Conservation (phyloP, 2,113 vertebrate genomes). For the Chaetodon trifascialis region DNA sequence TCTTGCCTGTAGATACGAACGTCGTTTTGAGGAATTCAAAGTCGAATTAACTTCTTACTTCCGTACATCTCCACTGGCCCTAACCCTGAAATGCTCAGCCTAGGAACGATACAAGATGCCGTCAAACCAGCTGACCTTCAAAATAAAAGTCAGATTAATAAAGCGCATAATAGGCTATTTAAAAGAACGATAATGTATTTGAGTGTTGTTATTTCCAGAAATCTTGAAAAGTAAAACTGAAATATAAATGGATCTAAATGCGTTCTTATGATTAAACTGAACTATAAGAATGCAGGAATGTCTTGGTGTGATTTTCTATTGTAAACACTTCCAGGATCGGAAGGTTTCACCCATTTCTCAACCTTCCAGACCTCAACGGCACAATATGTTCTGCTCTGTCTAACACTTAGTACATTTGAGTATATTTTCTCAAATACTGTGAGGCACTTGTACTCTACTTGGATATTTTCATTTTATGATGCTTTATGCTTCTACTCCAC, state of each 20-base stretch:
- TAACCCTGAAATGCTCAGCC: neutral
- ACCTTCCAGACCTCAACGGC: too few relatives aligned
- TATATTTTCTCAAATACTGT: too few relatives aligned
- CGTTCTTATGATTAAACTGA: neutral
- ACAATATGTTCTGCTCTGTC: too few relatives aligned
- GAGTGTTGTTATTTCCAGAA: neutral
- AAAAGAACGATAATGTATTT: too few relatives aligned
- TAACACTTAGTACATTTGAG: too few relatives aligned
- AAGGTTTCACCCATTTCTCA: too few relatives aligned
- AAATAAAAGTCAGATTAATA: neutral
- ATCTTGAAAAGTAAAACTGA: neutral
- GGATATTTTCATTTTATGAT: too few relatives aligned
- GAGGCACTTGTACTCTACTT: too few relatives aligned
- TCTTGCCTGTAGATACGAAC: fast-evolving
- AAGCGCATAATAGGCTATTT: neutral
- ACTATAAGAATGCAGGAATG: neutral
- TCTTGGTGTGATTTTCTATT: too few relatives aligned
- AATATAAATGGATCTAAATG: neutral
- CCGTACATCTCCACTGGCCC: fast-evolving
- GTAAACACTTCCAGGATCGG: too few relatives aligned
- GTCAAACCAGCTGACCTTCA: neutral
- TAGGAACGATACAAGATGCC: neutral
- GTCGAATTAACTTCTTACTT: neutral
- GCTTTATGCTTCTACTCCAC: too few relatives aligned
- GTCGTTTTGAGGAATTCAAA: too few relatives aligned